Evolutionary conservation across 1,140 invertebrate species (phyloP).

Genomic region (Ceratina japonica): DNA sequence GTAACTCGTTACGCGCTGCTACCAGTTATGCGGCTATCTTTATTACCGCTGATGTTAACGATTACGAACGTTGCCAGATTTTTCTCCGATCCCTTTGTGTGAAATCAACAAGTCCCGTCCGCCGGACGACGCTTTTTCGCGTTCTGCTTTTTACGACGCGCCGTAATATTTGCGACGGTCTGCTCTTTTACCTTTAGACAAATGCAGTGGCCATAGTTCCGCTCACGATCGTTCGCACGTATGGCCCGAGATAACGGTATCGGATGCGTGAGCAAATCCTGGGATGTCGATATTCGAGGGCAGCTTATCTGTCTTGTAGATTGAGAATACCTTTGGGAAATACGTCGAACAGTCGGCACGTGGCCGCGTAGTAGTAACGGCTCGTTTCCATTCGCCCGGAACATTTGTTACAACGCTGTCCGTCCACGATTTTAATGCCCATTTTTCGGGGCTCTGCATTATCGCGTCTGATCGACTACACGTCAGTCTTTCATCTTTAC

Average conservation of each 20-base stretch:
- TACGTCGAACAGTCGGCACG: constrained; percentile 38
- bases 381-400: constrained; percentile 39
- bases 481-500: too few relatives aligned
- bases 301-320: constrained; percentile 42
- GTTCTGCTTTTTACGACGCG: too few relatives aligned
- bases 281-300: constrained; percentile 39
- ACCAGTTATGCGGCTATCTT: neutral
- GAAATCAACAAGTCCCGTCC: too few relatives aligned
- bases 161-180: too few relatives aligned
- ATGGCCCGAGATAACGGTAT: neutral
- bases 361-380: constrained; percentile 4
- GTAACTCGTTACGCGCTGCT: neutral
- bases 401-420: neutral
- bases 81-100: too few relatives aligned
- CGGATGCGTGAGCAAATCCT: constrained; percentile 42
- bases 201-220: neutral
- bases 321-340: constrained; percentile 56
- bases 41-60: neutral
- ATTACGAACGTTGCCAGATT: neutral
- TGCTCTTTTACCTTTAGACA: too few relatives aligned
- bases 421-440: constrained; percentile 1
- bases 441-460: neutral
- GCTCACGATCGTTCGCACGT: neutral
- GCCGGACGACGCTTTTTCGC: too few relatives aligned
- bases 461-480: neutral